These are phyloP conservation scores for Apus apus DNA, from an alignment of 2,113 vertebrate species.

Conservation along the genomic window DNA sequence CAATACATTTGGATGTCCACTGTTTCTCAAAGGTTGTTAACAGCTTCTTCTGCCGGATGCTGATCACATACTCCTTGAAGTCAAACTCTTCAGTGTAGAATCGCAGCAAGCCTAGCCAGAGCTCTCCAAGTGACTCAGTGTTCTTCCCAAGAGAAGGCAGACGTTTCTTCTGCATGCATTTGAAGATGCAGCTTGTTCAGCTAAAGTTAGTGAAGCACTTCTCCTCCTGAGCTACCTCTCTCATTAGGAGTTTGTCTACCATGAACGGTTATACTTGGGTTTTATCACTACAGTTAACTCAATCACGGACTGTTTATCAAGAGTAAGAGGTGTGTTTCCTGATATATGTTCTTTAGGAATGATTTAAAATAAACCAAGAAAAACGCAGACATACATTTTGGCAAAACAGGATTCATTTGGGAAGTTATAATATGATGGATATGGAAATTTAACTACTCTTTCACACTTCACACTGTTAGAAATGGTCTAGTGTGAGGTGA, in stretches of 20 bases:
- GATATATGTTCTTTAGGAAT: not conserved
- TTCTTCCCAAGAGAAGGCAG: slow-evolving; percentile 87
- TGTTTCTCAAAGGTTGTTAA: slow-evolving; percentile 98
- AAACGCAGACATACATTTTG: not conserved
- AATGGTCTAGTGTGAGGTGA: not conserved
- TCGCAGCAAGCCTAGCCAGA: slow-evolving; percentile 94
- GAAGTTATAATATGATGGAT: not conserved
- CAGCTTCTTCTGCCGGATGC: slow-evolving; percentile 93
- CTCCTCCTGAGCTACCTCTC: not conserved
- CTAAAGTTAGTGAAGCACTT: not conserved
- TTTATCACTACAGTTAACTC: not conserved
- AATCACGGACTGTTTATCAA: not conserved
- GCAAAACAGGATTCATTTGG: not conserved
- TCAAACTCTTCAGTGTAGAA: slow-evolving; percentile 99
- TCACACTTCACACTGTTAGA: not conserved
- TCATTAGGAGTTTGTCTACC: not conserved
- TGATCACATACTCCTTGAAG: slow-evolving; percentile 98
- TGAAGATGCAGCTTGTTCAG: not conserved
- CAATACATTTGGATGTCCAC: slow-evolving; percentile 99
- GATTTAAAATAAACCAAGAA: not conserved
- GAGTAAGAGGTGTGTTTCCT: not conserved
- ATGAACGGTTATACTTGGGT: not conserved
- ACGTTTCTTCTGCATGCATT: slow-evolving; percentile 80
- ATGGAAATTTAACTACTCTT: not conserved
- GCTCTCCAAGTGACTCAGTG: slow-evolving; percentile 91